A percentile compares a stretch with the other conserved stretches of the same genome.
Evolutionary conservation across 2,888 invertebrate species (phyloP).

Genomic region (Dolichopus griseipennis): DNA sequence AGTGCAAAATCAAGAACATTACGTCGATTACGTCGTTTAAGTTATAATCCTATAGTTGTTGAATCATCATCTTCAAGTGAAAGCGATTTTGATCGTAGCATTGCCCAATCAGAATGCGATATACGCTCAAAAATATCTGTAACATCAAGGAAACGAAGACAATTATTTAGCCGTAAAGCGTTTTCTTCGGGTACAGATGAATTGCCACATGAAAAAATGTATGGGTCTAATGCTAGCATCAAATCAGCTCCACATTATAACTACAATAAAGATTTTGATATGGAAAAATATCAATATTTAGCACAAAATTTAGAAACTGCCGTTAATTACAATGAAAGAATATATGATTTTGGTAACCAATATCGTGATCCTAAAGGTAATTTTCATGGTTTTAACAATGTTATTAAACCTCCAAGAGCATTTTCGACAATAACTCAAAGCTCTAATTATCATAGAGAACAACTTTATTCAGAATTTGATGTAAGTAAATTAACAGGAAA

Average conservation of each 20-base stretch:
- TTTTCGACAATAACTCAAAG: slow-evolving; percentile 26
- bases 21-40: slow-evolving; percentile 43
- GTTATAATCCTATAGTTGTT: slow-evolving; percentile 50
- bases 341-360: slow-evolving; percentile 35
- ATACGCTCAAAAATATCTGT: slow-evolving; percentile 40
- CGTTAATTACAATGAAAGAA: slow-evolving; percentile 35
- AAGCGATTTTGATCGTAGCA: slow-evolving; percentile 39
- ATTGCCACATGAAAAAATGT: slow-evolving; percentile 36
- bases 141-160: slow-evolving; percentile 33
- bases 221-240: slow-evolving; percentile 45
- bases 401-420: slow-evolving; percentile 29
- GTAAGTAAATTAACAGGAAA: slow-evolving; percentile 43
- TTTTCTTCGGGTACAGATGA: slow-evolving; percentile 34
- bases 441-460: slow-evolving; percentile 30
- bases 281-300: slow-evolving; percentile 18
- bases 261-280: slow-evolving; percentile 27
- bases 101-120: slow-evolving; percentile 51
- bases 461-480: slow-evolving; percentile 41
- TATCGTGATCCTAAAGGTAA: neutral
- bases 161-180: slow-evolving; percentile 36
- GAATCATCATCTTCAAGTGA: slow-evolving; percentile 49
- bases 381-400: slow-evolving; percentile 18
- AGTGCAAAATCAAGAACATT: slow-evolving; percentile 49
- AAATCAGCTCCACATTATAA: slow-evolving; percentile 45
- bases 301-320: slow-evolving; percentile 12